Evolutionary conservation across 2,888 invertebrate species (phyloP), one percentile per base, ranked within the genome.

Genomic region (Heliconius erato): DNA sequence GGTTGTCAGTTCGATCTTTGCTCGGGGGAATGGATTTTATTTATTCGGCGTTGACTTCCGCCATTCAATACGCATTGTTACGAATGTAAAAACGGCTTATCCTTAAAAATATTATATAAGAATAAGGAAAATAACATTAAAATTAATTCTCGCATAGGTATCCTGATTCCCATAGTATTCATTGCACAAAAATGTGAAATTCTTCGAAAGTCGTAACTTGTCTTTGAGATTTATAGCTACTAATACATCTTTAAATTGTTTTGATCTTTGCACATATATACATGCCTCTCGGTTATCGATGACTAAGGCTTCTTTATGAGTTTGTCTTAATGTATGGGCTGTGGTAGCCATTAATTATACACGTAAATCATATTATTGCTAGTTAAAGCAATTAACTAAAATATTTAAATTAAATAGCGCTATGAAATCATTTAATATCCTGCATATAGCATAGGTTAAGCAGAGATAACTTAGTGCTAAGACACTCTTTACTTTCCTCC

Each of bases 221-320:
- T 86, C 85, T 72, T 83, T 67, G 72, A 26, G 69, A 89, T 89
- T 88, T 89, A 89, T 87, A 82, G 82, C 85, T 40, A 32, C 85
- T 84, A 87, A 87, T 89, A 88, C 82, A 84, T 88, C 86, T 86
- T 84, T 49, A 74, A 85, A 84, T 82, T 68, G 44, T 83, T 81
- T 79, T 80, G 80, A 78, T 84, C 80, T 83, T 83, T 82, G 67
- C 82, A 76, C 63, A 59, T 71, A 67, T 68, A 7, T 26, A 54
- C 7, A 7, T 63, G 23, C 63, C 49, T 40, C 40, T 26, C n/a
- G 63, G 71, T 78, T 78, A 81, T 71, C 71, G 65, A 78, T 81
- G 81, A 71, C 78, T 78, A 65, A 81, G 78, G 19, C 28, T 78
- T 44, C 78, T 78, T 78, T 67, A 78, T 67, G 77, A 44, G 65